Evolutionary conservation across 2,113 vertebrate species (phyloP).

Genomic region (Atrichornis clamosus): DNA sequence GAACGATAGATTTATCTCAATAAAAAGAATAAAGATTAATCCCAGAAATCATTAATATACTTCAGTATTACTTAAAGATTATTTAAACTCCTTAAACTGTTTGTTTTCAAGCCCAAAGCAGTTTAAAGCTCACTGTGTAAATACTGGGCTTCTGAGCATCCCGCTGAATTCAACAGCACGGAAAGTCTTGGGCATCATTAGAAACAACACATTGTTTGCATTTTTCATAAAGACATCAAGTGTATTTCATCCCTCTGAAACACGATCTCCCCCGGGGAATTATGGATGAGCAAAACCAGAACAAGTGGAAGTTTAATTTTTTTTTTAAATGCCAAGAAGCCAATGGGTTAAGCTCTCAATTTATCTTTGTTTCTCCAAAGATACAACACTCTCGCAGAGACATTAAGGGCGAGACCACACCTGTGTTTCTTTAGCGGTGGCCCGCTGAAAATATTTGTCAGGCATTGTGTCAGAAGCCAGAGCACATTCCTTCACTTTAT

Average conservation of each 20-base stretch:
- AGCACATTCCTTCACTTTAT: constrained; percentile 67
- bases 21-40: neutral
- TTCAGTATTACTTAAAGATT: neutral
- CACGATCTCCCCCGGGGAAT: constrained; percentile 5
- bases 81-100: neutral
- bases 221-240: constrained; percentile 63
- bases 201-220: constrained; percentile 50
- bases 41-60: neutral
- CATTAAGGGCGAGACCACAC: constrained; percentile 56
- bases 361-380: constrained; percentile 67
- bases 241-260: constrained; percentile 49
- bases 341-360: constrained; percentile 70
- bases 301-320: constrained; percentile 56
- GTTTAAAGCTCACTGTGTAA: neutral
- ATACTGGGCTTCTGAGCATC: neutral
- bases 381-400: constrained; percentile 23
- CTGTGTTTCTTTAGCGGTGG: constrained; percentile 63
- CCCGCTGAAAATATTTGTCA: constrained; percentile 66
- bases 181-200: neutral
- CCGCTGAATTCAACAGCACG: neutral
- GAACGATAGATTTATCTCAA: neutral
- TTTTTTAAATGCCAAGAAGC: constrained; percentile 49
- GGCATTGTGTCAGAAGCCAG: constrained; percentile 59
- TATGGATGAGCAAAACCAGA: constrained; percentile 61
- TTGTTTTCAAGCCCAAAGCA: neutral